These are phyloP conservation scores for Vannuccia rotundouncinata DNA, from an alignment of 2,888 invertebrate genomes.

Conservation along the genomic window DNA sequence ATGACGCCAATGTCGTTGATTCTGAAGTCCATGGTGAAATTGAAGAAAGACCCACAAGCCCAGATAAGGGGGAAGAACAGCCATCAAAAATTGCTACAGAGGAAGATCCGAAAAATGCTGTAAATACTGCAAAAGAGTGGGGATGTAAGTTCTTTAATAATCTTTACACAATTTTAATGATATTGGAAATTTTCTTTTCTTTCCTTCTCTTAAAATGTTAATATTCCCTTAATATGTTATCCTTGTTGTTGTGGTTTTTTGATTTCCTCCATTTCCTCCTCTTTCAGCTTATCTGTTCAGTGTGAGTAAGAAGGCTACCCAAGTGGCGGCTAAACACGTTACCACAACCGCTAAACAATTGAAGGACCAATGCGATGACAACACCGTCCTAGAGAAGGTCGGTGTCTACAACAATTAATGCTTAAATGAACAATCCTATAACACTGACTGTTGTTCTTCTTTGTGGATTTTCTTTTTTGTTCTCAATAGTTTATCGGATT, in stretches of 20 bases:
- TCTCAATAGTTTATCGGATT: too few relatives aligned
- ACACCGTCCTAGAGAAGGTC: constrained; percentile 55
- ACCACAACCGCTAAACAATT: constrained; percentile 73
- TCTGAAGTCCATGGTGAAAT: neutral
- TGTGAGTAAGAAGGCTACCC: constrained; percentile 89
- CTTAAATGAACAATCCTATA: too few relatives aligned
- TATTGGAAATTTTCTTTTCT: neutral
- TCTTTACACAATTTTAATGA: too few relatives aligned
- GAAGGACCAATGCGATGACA: constrained; percentile 78
- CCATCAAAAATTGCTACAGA: constrained; percentile 40
- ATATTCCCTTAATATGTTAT: neutral
- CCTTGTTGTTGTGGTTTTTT: neutral
- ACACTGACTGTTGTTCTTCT: too few relatives aligned
- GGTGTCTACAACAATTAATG: too few relatives aligned
- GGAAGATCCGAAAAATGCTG: constrained; percentile 51
- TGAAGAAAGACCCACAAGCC: neutral
- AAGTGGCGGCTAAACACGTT: constrained; percentile 69
- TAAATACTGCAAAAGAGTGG: constrained; percentile 53
- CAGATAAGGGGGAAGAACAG: neutral
- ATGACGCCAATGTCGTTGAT: neutral
- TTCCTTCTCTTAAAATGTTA: neutral
- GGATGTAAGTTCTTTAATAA: constrained; percentile 53
- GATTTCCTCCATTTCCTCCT: neutral
- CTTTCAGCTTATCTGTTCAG: constrained; percentile 71
- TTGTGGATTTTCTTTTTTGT: too few relatives aligned